phyloP scores from a whole-genome alignment of 2,888 invertebrate genomes.

The Cantharis lateralis region DNA sequence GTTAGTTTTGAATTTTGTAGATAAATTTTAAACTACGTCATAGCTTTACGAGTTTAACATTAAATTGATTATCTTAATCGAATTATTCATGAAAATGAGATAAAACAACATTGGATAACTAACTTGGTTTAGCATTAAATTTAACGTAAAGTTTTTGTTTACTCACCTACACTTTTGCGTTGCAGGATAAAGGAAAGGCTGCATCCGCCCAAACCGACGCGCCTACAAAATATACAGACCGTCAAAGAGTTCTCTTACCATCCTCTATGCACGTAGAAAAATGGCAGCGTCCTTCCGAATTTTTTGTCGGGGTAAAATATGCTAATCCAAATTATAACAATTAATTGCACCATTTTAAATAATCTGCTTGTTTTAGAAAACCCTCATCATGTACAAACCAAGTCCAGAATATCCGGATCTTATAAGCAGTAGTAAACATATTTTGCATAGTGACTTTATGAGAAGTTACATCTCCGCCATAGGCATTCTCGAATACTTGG shows the following conservation, averaged over 20 bases:
- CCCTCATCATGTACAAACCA: slow-evolving; percentile 39
- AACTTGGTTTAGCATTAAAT: neutral
- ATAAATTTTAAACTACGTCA: neutral
- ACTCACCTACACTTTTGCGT: neutral
- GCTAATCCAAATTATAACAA: neutral
- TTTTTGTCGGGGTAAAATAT: slow-evolving; percentile 39
- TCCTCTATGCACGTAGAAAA: slow-evolving; percentile 26
- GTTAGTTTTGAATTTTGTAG: neutral
- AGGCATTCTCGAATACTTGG: slow-evolving; percentile 52
- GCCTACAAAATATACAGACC: slow-evolving; percentile 28
- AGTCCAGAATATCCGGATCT: slow-evolving; percentile 47
- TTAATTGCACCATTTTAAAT: neutral
- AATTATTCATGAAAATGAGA: neutral
- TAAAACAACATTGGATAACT: neutral
- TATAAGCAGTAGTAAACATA: slow-evolving; percentile 49
- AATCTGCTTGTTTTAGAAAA: slow-evolving; percentile 16
- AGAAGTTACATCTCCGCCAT: slow-evolving; percentile 53
- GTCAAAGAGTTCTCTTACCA: slow-evolving; percentile 32
- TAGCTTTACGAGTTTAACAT: neutral
- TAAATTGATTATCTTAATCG: neutral
- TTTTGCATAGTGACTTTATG: slow-evolving; percentile 53
- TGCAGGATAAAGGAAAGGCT: neutral
- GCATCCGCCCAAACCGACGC: neutral
- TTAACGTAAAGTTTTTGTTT: neutral
- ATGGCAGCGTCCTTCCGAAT: slow-evolving; percentile 46